Conservation (phyloP, 2,797 vertebrate genomes). For the Hephaestus fuliginosus region DNA sequence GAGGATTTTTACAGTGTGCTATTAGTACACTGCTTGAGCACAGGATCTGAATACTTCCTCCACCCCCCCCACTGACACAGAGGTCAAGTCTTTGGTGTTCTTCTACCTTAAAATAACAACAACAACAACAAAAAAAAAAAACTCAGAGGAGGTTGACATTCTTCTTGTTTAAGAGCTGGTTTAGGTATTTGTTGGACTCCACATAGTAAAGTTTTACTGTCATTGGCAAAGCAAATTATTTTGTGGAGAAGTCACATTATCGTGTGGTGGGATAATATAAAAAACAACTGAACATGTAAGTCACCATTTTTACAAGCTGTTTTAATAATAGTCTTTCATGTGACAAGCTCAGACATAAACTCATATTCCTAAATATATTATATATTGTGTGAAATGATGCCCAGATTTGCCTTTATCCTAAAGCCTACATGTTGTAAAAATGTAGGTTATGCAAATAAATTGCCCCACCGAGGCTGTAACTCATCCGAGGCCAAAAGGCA, state of each 20-base stretch:
- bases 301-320: background rate
- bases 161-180: background rate
- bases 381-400: background rate
- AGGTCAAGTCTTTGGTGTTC: background rate
- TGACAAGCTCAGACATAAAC: background rate
- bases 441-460: slow-evolving; percentile 68
- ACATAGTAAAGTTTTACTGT: background rate
- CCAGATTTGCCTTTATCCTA: background rate
- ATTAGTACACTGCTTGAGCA: too few species aligned
- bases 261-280: background rate
- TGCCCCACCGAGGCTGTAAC: slow-evolving; percentile 48
- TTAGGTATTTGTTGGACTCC: background rate
- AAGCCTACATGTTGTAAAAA: slow-evolving; percentile 45
- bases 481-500: slow-evolving; percentile 66
- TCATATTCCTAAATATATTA: background rate
- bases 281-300: background rate
- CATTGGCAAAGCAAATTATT: background rate
- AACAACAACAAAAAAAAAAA: too few species aligned
- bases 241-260: background rate
- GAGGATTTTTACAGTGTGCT: too few species aligned
- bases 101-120: background rate
- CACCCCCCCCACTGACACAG: background rate
- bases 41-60: too few species aligned
- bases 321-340: too few species aligned
- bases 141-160: background rate